Base-by-base conservation (phyloP, 2,113 vertebrate genomes). In the Corythoichthys intestinalis region DNA sequence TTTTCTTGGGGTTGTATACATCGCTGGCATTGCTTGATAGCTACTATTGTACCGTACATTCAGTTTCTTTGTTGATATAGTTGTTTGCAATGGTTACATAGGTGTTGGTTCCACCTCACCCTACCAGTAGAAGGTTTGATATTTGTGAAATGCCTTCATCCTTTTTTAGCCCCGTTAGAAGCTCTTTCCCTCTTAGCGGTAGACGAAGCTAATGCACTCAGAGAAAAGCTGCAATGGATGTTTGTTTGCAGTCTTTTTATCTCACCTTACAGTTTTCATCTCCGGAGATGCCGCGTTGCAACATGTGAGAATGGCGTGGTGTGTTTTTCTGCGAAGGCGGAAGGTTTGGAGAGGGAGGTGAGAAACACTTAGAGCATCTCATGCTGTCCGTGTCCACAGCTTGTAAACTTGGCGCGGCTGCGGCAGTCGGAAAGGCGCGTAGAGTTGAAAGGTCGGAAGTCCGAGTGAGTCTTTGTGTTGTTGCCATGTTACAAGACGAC, bases 91-190 rank as follows among this genome's bases (percentile, higher is more conserved):
- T 28, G 20, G 6, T 15, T 2, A 4, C 20, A 2, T 61, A 8
- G 4, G 37, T 17, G 59, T 20, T 61, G 76, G 66, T 52, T 3
- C 66, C 50, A 73, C 75, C 76, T 80, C 70, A 48, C 69, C 71
- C 38, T 70, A 80, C 37, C 66, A 82, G 69, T 77, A 88, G 75
- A 37, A 64, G 75, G 84, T 28, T 85, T 89, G 85, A 87, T 87
- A 83, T 83, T 86, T 86, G 62, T 77, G 87, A 75, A 84, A 87
- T 79, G 74, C 75, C 69, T 81, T 80, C 81, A 85, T 74, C 77
- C 20, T 28, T 79, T 85, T 87, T 88, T 84, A 83, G 83, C 75
- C 81, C 76, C 80, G 76, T 85, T 83, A 82, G 81, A 71, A 66
- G 76, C 81, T 81, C 76, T 75, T 82, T 83, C 71, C 82, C 82